Base-by-base conservation (phyloP, 2,113 vertebrate genomes). In the Pungitius pungitius region DNA sequence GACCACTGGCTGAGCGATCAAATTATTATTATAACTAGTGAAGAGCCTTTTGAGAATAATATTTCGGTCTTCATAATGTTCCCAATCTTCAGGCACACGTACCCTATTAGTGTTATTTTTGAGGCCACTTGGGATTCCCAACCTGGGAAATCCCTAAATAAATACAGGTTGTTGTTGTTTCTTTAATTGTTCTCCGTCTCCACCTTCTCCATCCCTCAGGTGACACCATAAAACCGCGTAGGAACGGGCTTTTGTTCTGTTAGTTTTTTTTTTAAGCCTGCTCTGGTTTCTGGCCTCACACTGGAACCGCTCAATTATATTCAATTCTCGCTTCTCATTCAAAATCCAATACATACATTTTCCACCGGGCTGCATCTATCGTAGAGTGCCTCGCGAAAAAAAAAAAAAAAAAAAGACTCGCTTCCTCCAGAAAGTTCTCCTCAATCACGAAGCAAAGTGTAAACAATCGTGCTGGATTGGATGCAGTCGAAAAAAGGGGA, bases 301-400 rank as follows among this genome's bases (percentile, higher is more conserved):
- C 51, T 6, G 30, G 66, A 43, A 26, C 58, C 0, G 9, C 52
- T 78, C 68, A 4, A 24, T 76, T 78, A 35, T 43, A 64, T 71
- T 62, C 43, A 82, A 68, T 82, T 80, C 22, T 40, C n/a, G 0
- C 1, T 35, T n/a, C 58, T 72, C 35, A 45, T 80, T 61, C 56
- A 24, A 71, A 71, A 77, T 79, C 62, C 42, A 81, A 62, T 59
- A 58, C 61, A 37, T 69, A 26, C 33, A 8, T 66, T 73, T 73
- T 54, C 0, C 37, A 45, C 55, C 9, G n/a, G 33, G 69, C 33
- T 78, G 27, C 52, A 37, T 72, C 33, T 71, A 7, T 7, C 33
- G 6, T 51, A 42, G 27, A 73, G 69, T 73, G 61, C 60, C 39
- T 14, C 22, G 22, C 26, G 54, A 40, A 55, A 55, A 82, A 77